Evolutionary conservation across 2,888 invertebrate genomes (phyloP).

Genomic region (Carterocephalus palaemon): DNA sequence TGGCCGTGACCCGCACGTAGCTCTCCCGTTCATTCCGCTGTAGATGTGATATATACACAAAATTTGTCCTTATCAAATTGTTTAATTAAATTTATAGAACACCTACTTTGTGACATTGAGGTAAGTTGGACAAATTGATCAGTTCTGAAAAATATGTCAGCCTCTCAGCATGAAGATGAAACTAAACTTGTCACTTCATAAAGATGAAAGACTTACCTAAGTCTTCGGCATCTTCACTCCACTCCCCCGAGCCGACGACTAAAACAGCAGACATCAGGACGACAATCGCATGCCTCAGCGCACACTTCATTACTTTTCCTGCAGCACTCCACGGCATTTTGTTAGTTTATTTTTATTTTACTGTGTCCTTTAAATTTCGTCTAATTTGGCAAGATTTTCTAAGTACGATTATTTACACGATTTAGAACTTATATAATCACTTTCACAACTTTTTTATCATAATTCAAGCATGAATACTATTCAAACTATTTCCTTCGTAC

Average conservation of each 20-base stretch:
- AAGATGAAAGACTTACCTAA: conserved; percentile 53
- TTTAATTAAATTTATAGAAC: too few relatives aligned
- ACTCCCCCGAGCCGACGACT: conserved; percentile 65
- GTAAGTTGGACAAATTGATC: too few relatives aligned
- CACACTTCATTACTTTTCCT: conserved; percentile 39
- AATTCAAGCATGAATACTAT: background rate
- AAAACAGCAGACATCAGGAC: conserved; percentile 47
- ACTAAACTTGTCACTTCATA: too few relatives aligned
- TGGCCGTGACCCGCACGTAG: too few relatives aligned
- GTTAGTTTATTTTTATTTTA: conserved; percentile 19
- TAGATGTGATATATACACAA: too few relatives aligned
- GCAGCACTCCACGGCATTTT: conserved; percentile 17
- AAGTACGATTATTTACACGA: too few relatives aligned
- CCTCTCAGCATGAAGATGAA: too few relatives aligned
- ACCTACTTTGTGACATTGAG: too few relatives aligned
- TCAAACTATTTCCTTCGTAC: conserved; percentile 9
- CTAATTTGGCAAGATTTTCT: conserved; percentile 17
- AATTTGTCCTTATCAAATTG: too few relatives aligned
- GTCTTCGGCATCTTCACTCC: conserved; percentile 74
- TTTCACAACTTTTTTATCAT: background rate
- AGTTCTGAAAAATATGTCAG: too few relatives aligned
- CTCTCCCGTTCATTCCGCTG: too few relatives aligned
- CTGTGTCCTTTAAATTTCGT: conserved; percentile 1
- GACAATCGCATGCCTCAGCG: conserved; percentile 46
- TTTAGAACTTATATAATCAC: too few relatives aligned